Conservation (phyloP, 2,113 vertebrate genomes). For the Tetraodon nigroviridis region DNA sequence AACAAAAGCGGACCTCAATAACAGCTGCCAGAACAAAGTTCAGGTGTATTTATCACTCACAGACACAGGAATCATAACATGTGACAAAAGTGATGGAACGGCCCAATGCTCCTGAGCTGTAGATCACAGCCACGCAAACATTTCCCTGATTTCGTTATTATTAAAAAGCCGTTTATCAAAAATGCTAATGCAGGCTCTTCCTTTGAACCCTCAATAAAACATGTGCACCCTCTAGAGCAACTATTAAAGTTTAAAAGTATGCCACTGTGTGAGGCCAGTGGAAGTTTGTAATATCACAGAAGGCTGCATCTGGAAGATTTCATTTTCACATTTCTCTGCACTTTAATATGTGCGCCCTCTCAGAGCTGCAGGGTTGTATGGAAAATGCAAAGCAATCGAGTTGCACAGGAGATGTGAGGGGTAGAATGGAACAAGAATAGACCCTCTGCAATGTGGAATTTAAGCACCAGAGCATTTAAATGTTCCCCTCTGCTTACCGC, state of each 20-base stretch:
- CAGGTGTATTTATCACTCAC: background rate
- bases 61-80: constrained; percentile 25
- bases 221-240: too few relatives aligned
- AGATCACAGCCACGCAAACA: background rate
- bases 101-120: constrained; percentile 9
- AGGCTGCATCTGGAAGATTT: constrained; percentile 49
- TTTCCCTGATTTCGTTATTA: background rate
- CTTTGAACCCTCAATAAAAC: too few relatives aligned
- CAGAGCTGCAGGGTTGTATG: constrained; percentile 22
- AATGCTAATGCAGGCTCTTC: too few relatives aligned
- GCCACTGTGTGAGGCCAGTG: constrained; percentile 18
- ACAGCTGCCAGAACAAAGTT: background rate
- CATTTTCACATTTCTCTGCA: constrained; percentile 46
- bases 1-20: background rate
- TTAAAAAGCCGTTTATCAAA: too few relatives aligned
- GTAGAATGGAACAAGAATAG: constrained; percentile 27
- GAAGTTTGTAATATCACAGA: constrained; percentile 50
- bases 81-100: constrained; percentile 26
- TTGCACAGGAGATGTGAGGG: constrained; percentile 6
- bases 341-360: constrained; percentile 28
- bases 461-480: constrained; percentile 3
- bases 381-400: constrained; percentile 21
- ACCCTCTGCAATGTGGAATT: constrained; percentile 2
- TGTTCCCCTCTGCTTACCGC: background rate
- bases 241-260: constrained; percentile 5